phyloP scores from a whole-genome alignment of 2,113 vertebrate species.

The Willisornis vidua region DNA sequence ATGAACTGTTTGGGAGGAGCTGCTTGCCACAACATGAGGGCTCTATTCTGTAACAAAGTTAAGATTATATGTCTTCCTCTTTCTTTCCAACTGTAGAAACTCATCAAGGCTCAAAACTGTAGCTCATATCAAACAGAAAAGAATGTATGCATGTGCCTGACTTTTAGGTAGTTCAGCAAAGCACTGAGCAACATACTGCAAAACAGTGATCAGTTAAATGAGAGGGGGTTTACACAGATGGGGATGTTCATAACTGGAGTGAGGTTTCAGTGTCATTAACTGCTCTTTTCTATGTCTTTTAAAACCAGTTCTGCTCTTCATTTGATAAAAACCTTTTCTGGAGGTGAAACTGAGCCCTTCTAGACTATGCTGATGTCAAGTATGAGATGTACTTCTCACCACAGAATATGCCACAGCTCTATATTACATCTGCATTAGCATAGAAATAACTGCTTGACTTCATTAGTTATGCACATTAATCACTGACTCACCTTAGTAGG shows the following conservation, averaged over 20 bases:
- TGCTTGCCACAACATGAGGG: background rate
- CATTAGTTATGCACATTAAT: conserved; percentile 36
- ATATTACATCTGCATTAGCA: background rate
- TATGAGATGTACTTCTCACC: background rate
- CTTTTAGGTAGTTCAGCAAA: background rate
- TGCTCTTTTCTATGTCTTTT: background rate
- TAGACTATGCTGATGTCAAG: background rate
- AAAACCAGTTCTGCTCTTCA: background rate
- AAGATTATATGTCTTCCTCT: background rate
- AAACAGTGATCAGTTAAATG: background rate
- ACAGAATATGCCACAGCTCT: background rate
- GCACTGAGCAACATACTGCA: background rate
- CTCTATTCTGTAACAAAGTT: background rate
- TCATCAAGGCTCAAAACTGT: background rate
- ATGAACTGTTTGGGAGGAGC: background rate
- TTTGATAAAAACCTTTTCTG: background rate
- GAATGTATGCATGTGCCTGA: accelerated
- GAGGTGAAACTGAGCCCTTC: background rate
- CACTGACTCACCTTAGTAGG: background rate
- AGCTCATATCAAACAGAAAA: accelerated
- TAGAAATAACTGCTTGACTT: background rate
- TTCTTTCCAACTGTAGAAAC: background rate
- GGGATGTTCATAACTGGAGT: background rate
- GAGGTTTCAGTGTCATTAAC: background rate
- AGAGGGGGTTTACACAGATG: background rate